Percentiles rank a stretch among this genome's conserved stretches.
phyloP scores from a whole-genome alignment of 2,797 vertebrate species.

The Distichodus sexfasciatus region DNA sequence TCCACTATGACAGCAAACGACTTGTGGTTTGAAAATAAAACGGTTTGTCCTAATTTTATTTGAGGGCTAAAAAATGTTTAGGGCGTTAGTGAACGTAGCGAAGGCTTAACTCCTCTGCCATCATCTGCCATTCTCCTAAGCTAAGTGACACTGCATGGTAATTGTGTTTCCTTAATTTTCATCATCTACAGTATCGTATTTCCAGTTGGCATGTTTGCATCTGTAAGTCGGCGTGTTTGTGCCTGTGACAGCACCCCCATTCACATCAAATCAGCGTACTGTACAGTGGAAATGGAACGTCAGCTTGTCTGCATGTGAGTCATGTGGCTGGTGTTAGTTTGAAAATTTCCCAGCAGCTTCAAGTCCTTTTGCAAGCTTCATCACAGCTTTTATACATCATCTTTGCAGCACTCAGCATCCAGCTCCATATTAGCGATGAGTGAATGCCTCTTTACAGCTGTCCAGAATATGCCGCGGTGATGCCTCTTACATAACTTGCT shows the following conservation, averaged over 20 bases:
- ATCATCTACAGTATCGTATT: conserved; percentile 3
- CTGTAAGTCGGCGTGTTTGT: background rate
- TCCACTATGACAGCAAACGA: background rate
- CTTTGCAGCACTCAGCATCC: conserved; percentile 11
- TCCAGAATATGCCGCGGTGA: background rate
- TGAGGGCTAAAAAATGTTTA: background rate
- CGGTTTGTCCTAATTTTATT: background rate
- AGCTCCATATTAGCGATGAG: background rate
- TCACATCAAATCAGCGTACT: background rate
- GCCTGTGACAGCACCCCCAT: conserved; percentile 8
- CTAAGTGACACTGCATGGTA: conserved; percentile 12
- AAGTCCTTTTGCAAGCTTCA: background rate
- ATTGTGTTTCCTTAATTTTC: background rate
- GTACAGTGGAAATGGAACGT: background rate
- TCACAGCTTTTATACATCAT: background rate
- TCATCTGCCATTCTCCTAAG: conserved; percentile 6
- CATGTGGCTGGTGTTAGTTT: background rate
- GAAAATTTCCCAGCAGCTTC: background rate
- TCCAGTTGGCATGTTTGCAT: background rate
- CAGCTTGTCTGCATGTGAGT: background rate
- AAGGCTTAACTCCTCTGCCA: background rate
- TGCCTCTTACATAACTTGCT: conserved; percentile 4
- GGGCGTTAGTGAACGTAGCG: background rate
- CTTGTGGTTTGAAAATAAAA: background rate
- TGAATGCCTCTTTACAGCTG: conserved; percentile 24